A percentile compares a stretch with the other conserved stretches of the same genome.
phyloP scores from a whole-genome alignment of 1,140 invertebrate genomes.

The Cyphomyrmex costatus region DNA sequence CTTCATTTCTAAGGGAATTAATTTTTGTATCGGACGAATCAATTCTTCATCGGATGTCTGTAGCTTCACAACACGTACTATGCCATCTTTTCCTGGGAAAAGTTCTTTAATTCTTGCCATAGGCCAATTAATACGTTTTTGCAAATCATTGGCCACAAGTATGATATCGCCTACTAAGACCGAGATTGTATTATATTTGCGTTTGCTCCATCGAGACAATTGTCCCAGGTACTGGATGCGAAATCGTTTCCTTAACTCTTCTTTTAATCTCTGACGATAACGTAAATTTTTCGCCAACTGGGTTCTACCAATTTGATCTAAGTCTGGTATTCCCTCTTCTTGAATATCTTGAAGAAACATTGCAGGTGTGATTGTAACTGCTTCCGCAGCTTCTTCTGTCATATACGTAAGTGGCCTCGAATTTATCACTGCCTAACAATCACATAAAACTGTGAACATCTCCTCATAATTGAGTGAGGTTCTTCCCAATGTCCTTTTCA shows the following conservation, averaged over 20 bases:
- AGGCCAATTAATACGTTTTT: too few species aligned
- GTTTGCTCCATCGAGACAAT: too few species aligned
- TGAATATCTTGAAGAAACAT: not conserved
- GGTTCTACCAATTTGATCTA: not conserved
- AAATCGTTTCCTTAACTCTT: not conserved
- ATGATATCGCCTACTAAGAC: too few species aligned
- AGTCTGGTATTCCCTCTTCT: not conserved
- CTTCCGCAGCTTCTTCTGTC: not conserved
- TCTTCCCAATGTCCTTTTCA: not conserved
- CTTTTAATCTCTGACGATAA: not conserved
- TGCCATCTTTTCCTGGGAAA: too few species aligned
- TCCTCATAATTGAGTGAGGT: not conserved
- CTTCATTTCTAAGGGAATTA: too few species aligned
- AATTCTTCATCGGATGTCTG: too few species aligned
- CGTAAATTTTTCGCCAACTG: not conserved
- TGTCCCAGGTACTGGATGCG: not conserved
- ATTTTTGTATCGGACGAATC: too few species aligned
- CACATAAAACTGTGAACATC: not conserved
- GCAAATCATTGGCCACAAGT: too few species aligned
- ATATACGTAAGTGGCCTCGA: not conserved
- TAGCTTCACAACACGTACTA: too few species aligned
- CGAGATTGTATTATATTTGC: too few species aligned
- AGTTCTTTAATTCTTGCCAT: too few species aligned
- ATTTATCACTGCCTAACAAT: not conserved
- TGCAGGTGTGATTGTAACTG: not conserved